Conservation (phyloP, 2,888 invertebrate genomes). For the Mechanitis mazaeus region DNA sequence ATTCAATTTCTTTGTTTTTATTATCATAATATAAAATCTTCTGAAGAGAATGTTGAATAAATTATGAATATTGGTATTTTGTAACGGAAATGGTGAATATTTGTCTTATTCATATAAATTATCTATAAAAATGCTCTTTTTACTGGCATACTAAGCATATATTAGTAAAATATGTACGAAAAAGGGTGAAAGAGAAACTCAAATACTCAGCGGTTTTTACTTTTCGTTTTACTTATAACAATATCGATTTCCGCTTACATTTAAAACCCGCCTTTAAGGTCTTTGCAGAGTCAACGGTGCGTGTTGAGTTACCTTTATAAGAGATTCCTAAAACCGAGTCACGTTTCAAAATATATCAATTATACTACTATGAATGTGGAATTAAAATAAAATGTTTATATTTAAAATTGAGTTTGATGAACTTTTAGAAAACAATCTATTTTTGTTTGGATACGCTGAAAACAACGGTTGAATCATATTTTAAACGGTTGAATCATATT, state of each 20-base stretch:
- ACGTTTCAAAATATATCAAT: slow-evolving; percentile 41
- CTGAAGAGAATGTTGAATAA: no score
- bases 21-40: no score
- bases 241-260: slow-evolving; percentile 26
- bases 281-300: slow-evolving; percentile 23
- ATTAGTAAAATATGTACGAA: no score
- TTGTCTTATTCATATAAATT: no score
- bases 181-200: background rate
- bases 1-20: no score
- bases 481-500: no score
- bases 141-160: no score
- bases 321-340: slow-evolving; percentile 29
- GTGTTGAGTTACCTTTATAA: slow-evolving; percentile 28
- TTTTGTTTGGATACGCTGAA: no score
- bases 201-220: slow-evolving; percentile 1
- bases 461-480: no score
- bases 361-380: slow-evolving; percentile 44
- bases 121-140: no score
- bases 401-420: slow-evolving; percentile 24
- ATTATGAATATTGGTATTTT: no score
- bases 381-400: slow-evolving; percentile 45
- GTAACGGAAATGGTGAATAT: no score
- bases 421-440: background rate
- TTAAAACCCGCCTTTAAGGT: slow-evolving; percentile 23
- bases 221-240: slow-evolving; percentile 7